A percentile compares a stretch with the other conserved stretches of the same genome.
Evolutionary conservation across 2,113 vertebrate species (phyloP).

Genomic region (Mus spicilegus): DNA sequence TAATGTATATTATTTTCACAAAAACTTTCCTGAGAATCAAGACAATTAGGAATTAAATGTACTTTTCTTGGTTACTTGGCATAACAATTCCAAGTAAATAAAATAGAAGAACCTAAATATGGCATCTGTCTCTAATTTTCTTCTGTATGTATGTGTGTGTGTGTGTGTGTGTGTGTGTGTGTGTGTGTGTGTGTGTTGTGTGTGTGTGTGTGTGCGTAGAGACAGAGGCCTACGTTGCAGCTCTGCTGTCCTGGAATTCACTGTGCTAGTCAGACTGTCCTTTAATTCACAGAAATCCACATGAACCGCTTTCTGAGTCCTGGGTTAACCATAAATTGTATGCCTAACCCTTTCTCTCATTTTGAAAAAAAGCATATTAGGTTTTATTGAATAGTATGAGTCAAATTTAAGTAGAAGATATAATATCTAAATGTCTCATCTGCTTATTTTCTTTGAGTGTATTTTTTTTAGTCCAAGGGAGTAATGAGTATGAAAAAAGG

Average conservation of each 20-base stretch:
- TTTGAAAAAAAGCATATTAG: not conserved
- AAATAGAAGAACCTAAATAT: not conserved
- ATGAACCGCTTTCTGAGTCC: not conserved
- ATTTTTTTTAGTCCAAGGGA: not conserved
- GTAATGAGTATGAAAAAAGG: not conserved
- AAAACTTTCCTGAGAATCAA: constrained; percentile 18
- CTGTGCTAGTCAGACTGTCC: not conserved
- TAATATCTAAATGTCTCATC: not conserved
- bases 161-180: too few relatives aligned
- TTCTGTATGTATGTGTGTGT: too few relatives aligned
- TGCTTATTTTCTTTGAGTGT: not conserved
- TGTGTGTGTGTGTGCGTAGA: too few relatives aligned
- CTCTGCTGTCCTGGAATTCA: not conserved
- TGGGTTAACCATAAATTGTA: not conserved
- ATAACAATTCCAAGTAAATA: not conserved
- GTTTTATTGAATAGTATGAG: not conserved
- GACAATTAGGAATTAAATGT: not conserved
- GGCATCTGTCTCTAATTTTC: not conserved
- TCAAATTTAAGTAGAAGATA: constrained; percentile 2
- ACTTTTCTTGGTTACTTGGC: not conserved
- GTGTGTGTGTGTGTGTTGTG: too few relatives aligned
- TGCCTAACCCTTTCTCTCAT: too few relatives aligned
- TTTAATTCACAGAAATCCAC: not conserved
- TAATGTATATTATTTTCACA: not conserved
- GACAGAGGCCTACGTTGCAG: not conserved